Conservation (phyloP, 2,113 vertebrate genomes). For the rabbit (Oryctolagus cuniculus) region DNA sequence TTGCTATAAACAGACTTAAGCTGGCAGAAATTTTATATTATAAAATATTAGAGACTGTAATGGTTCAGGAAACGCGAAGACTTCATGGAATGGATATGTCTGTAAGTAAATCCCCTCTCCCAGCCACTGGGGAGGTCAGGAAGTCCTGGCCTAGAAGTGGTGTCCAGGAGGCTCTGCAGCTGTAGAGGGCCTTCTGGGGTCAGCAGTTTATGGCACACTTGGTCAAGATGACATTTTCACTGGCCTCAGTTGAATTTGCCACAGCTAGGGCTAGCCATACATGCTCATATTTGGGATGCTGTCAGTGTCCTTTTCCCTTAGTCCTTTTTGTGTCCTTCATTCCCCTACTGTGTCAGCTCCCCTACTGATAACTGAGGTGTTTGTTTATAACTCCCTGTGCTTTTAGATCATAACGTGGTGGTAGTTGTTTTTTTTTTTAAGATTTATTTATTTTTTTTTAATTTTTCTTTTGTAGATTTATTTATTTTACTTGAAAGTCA, state of each 20-base stretch:
- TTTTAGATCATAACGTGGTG: slow-evolving; percentile 52
- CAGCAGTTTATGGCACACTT: slow-evolving; percentile 12
- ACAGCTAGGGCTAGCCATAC: neutral
- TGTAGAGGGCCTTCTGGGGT: neutral
- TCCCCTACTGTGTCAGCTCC: neutral
- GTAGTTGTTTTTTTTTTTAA: neutral
- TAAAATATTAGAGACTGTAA: slow-evolving; percentile 96
- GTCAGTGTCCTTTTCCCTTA: slow-evolving; percentile 1
- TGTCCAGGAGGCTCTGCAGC: neutral
- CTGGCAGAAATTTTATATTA: slow-evolving; percentile 98
- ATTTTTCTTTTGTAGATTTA: no score
- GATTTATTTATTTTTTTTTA: no score
- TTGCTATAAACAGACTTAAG: slow-evolving; percentile 96
- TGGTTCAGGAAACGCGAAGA: slow-evolving; percentile 94
- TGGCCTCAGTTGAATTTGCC: slow-evolving; percentile 23
- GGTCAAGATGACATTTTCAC: neutral
- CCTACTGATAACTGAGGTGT: neutral
- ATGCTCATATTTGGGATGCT: neutral
- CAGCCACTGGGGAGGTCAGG: neutral
- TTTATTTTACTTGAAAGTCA: no score
- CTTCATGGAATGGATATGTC: slow-evolving; percentile 97
- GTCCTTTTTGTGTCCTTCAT: slow-evolving; percentile 13
- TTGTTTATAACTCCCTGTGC: slow-evolving; percentile 24
- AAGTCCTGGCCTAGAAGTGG: neutral
- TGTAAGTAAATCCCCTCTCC: slow-evolving; percentile 88